Conservation (phyloP, 2,888 invertebrate genomes). For the Teleiodes luculella region DNA sequence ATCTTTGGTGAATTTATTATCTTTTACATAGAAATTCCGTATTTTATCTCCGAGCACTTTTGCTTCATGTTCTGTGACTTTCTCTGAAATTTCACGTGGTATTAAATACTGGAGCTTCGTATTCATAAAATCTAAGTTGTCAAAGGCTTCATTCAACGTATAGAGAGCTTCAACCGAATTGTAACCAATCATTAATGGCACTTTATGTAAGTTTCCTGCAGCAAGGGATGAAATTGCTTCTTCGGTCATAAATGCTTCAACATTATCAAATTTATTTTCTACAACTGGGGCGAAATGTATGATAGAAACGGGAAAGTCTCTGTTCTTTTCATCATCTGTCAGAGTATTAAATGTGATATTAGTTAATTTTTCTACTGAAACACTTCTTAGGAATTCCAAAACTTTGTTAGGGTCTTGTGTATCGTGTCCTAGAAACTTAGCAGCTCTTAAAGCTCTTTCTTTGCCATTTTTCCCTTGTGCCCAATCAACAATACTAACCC, state of each 20-base stretch:
- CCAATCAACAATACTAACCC: slow-evolving; percentile 40
- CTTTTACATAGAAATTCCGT: slow-evolving; percentile 32
- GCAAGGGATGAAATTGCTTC: slow-evolving; percentile 33
- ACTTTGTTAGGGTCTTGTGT: slow-evolving; percentile 26
- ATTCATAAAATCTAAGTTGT: slow-evolving; percentile 33
- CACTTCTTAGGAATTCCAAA: slow-evolving; percentile 29
- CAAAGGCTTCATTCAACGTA: slow-evolving; percentile 22
- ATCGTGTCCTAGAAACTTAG: slow-evolving; percentile 29
- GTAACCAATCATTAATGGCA: slow-evolving; percentile 41
- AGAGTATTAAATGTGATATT: slow-evolving; percentile 30
- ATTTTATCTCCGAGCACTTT: slow-evolving; percentile 30
- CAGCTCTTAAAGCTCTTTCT: slow-evolving; percentile 29
- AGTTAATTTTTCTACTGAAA: slow-evolving; percentile 29
- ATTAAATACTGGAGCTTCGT: slow-evolving; percentile 32
- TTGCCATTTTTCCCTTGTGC: slow-evolving; percentile 22
- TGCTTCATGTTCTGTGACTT: slow-evolving; percentile 23
- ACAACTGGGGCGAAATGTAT: slow-evolving; percentile 39
- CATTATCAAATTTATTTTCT: slow-evolving; percentile 37
- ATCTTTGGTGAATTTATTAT: slow-evolving; percentile 17
- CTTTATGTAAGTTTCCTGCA: slow-evolving; percentile 28
- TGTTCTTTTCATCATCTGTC: slow-evolving; percentile 32
- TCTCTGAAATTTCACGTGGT: slow-evolving; percentile 31
- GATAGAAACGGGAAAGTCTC: slow-evolving; percentile 31
- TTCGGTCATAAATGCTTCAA: slow-evolving; percentile 36
- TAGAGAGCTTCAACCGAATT: slow-evolving; percentile 39